Base-by-base conservation (phyloP, 2,888 invertebrate species). In the Aphodius granarius region DNA sequence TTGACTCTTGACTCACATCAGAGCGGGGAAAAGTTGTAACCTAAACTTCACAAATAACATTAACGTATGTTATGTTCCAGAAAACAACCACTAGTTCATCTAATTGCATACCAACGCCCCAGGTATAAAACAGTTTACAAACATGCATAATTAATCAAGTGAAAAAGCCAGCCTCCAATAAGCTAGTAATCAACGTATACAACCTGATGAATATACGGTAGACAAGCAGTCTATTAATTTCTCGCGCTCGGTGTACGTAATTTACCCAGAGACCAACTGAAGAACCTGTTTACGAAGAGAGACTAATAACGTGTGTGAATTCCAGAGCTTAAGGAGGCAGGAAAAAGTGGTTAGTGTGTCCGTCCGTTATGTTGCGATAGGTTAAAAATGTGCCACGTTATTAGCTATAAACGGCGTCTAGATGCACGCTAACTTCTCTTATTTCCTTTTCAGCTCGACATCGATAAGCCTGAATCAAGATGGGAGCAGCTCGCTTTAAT, bases 311-410 rank as follows among this genome's bases (percentile, higher is more conserved):
- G 43, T 43, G 43, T 43, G 43, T 43, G 43, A 43, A 43, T 43
- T 43, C 43, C 43, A 43, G 43, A 43, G 43, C 6, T 13, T 13
- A 13, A 43, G 43, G 43, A 43, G 43, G 43, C 43, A 9, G 43
- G 43, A 74, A 74, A 70, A 74, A 74, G 74, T 74, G 74, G 74
- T 74, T 74, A 74, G 74, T 74, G 74, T 74, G 74, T 23, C 74
- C 71, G 65, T 64, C 74, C 74, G 74, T 74, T 74, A 74, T 71
- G 23, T 74, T 74, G 71, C 70, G 71, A 74, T 74, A 74, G 74
- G 74, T 71, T 74, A 74, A 74, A 74, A 74, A 74, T 74, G 71
- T 62, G 21, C 68, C 68, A 68, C n/a, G 43, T 43, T 43, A 43
- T 43, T 43, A 43, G 43, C 43, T 43, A 43, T 43, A 13, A 43